Evolutionary conservation across 2,797 vertebrate species (phyloP).

Genomic region (Agapornis canus): DNA sequence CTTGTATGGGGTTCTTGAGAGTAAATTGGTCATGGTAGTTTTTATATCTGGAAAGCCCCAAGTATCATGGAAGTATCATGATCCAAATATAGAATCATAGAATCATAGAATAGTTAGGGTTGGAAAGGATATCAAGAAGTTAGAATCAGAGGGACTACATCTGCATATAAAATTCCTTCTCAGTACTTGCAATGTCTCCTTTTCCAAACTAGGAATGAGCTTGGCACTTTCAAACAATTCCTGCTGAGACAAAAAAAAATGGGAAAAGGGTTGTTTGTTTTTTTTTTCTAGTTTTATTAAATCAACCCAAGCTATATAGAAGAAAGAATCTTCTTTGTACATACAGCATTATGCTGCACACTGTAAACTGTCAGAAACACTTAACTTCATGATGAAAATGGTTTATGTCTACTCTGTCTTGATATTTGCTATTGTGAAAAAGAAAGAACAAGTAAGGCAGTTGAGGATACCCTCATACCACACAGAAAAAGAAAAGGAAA

Average conservation of each 20-base stretch:
- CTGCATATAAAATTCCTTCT: background rate
- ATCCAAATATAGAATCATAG: background rate
- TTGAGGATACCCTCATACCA: conserved; percentile 47
- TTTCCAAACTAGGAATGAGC: background rate
- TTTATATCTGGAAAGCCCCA: background rate
- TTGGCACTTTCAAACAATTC: background rate
- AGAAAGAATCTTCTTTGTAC: background rate
- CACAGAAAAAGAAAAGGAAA: background rate
- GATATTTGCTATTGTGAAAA: conserved; percentile 29
- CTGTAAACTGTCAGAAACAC: conserved; percentile 27
- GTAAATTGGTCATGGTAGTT: background rate
- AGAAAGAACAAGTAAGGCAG: conserved; percentile 47
- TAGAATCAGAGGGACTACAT: background rate
- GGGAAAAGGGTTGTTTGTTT: background rate
- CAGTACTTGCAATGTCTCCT: background rate
- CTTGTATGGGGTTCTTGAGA: background rate
- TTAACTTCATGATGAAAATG: conserved; percentile 32
- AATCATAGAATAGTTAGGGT: no score
- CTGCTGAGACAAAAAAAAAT: background rate
- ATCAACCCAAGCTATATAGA: background rate
- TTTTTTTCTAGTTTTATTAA: background rate
- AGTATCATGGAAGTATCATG: background rate
- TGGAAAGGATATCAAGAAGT: background rate
- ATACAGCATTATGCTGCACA: background rate
- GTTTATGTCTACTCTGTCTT: conserved; percentile 26